A percentile compares a stretch with the other conserved stretches of the same genome.
Evolutionary conservation across 92 coral and sea anemone genomes (phyloP).

Genomic region (Muricea muricata): DNA sequence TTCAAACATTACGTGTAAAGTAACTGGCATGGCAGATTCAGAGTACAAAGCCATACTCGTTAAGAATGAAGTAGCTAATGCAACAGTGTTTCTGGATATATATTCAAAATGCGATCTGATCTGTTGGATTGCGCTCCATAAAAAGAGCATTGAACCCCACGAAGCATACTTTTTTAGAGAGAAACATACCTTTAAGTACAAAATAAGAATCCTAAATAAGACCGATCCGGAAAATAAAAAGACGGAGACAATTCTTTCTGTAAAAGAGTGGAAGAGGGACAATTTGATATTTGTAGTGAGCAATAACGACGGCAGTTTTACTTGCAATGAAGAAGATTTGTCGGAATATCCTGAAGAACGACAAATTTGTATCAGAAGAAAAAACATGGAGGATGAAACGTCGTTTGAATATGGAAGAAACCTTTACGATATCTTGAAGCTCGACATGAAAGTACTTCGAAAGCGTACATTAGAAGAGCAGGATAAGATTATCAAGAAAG

Average conservation of each 20-base stretch:
- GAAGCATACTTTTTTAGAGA: slow-evolving; percentile 1
- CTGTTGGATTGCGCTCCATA: slow-evolving; percentile 15
- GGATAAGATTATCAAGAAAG: too few relatives aligned
- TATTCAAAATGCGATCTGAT: neutral
- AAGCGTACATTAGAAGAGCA: too few relatives aligned
- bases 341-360: too few relatives aligned
- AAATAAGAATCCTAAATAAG: too few relatives aligned
- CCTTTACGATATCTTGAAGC: too few relatives aligned
- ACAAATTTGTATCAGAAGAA: too few relatives aligned
- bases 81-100: neutral
- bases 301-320: neutral
- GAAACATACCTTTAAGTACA: neutral
- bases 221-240: neutral
- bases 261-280: neutral
- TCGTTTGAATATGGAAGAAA: too few relatives aligned
- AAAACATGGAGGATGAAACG: too few relatives aligned
- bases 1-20: too few relatives aligned
- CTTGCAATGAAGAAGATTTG: too few relatives aligned
- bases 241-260: neutral
- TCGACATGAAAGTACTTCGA: neutral
- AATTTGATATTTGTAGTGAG: neutral
- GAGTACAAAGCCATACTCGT: slow-evolving; percentile 11
- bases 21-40: too few relatives aligned
- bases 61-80: neutral
- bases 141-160: too few relatives aligned